These are phyloP conservation scores for Sinocyclocheilus anophthalmus DNA, from an alignment of 2,113 vertebrate species.

Conservation along the genomic window DNA sequence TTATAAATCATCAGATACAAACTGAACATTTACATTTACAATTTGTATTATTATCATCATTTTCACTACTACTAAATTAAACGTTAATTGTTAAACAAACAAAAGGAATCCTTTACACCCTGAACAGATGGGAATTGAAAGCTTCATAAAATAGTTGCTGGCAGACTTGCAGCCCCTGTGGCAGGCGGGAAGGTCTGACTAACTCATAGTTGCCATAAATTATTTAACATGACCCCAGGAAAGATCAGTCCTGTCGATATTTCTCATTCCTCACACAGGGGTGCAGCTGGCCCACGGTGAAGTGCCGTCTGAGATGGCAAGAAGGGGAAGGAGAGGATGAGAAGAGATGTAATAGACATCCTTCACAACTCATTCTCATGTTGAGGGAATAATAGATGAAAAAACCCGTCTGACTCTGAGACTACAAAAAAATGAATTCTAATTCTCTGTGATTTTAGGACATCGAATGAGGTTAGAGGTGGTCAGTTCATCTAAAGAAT, in stretches of 20 bases:
- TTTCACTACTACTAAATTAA: too few relatives aligned
- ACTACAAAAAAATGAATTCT: neutral
- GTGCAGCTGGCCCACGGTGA: neutral
- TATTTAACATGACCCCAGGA: slow-evolving; percentile 4
- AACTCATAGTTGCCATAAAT: neutral
- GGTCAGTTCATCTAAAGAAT: neutral
- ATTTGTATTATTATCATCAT: too few relatives aligned
- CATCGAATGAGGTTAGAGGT: neutral
- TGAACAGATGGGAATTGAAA: neutral
- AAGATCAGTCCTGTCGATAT: slow-evolving; percentile 21
- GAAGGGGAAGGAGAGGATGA: neutral
- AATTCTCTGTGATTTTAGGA: neutral
- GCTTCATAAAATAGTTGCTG: neutral
- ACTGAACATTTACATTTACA: too few relatives aligned
- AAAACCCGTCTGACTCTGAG: neutral
- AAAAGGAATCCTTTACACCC: neutral
- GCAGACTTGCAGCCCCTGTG: neutral
- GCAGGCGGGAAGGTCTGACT: neutral
- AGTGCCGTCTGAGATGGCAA: neutral
- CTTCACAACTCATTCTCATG: neutral
- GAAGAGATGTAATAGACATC: neutral
- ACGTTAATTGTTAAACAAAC: neutral
- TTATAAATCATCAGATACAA: too few relatives aligned
- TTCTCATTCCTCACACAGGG: slow-evolving; percentile 7
- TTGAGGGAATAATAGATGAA: slow-evolving; percentile 3